These are phyloP conservation scores for Elysia crispata DNA, from an alignment of 2,888 invertebrate species.

Conservation along the genomic window DNA sequence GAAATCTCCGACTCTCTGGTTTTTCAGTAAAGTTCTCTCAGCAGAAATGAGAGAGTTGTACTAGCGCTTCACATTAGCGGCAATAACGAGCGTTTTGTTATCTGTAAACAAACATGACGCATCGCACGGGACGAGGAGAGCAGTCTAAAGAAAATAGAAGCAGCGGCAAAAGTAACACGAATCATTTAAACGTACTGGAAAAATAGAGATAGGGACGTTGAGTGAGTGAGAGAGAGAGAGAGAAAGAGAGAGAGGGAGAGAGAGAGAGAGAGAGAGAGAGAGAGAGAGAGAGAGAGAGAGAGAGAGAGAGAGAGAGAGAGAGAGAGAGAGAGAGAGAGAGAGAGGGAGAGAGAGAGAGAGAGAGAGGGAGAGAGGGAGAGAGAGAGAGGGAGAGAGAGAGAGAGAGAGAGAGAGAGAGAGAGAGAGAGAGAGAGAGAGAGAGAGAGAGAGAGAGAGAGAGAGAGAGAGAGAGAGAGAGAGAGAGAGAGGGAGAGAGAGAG, in stretches of 20 bases:
- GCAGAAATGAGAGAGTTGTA: not conserved
- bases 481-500: slow-evolving; percentile 10
- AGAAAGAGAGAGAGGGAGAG: not conserved
- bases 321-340: not conserved
- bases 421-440: slow-evolving; percentile 27
- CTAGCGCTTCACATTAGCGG: not conserved
- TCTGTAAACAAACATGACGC: not conserved
- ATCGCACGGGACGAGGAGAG: not conserved
- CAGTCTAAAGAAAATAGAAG: not conserved
- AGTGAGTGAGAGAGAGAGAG: too few species aligned
- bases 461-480: slow-evolving; percentile 17
- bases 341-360: not conserved
- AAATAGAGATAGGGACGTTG: too few species aligned
- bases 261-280: not conserved
- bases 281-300: slow-evolving; percentile 20
- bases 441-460: slow-evolving; percentile 23
- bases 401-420: slow-evolving; percentile 21
- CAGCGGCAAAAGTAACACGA: too few species aligned
- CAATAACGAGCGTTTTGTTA: not conserved
- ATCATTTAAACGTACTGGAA: too few species aligned
- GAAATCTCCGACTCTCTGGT: too few species aligned
- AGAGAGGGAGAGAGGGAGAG: not conserved
- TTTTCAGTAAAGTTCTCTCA: too few species aligned
- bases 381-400: not conserved
- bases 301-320: slow-evolving; percentile 10